These are phyloP conservation scores for Ptiloglossa arizonensis DNA, from an alignment of 1,140 invertebrate species.

Conservation along the genomic window DNA sequence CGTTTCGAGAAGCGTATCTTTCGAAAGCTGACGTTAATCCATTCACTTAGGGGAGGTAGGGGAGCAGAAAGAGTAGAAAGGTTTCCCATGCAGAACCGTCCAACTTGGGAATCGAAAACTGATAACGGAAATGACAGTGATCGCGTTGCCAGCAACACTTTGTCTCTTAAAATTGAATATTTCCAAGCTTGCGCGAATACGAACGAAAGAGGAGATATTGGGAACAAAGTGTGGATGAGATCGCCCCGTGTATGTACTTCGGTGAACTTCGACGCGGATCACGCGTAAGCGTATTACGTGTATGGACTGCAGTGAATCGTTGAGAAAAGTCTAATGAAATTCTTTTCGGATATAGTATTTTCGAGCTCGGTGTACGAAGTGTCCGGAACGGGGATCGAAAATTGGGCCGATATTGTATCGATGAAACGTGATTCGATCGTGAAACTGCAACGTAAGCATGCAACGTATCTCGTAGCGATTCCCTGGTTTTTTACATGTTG, in stretches of 20 bases:
- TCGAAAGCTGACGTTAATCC: neutral
- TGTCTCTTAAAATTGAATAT: conserved; percentile 33
- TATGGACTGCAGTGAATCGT: neutral
- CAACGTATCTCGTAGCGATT: no score
- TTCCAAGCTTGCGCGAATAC: conserved; percentile 15
- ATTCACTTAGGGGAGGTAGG: no score
- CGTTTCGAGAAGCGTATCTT: no score
- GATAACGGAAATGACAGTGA: conserved; percentile 23
- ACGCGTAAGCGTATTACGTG: conserved; percentile 26
- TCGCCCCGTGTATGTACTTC: neutral
- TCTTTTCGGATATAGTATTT: conserved; percentile 13
- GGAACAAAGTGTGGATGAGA: neutral
- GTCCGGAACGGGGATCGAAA: conserved; percentile 13
- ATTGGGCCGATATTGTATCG: neutral
- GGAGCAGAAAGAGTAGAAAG: no score
- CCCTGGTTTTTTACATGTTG: no score
- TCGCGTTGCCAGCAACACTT: conserved; percentile 15
- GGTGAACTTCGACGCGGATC: conserved; percentile 6
- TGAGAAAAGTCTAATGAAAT: conserved; percentile 35
- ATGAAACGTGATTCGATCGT: neutral
- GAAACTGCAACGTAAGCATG: neutral
- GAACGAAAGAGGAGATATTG: conserved; percentile 12
- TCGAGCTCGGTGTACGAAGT: neutral
- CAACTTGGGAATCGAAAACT: conserved; percentile 7
- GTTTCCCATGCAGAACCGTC: neutral